These are phyloP conservation scores for Noturus placidus DNA, from an alignment of 2,113 vertebrate genomes.

Conservation along the genomic window DNA sequence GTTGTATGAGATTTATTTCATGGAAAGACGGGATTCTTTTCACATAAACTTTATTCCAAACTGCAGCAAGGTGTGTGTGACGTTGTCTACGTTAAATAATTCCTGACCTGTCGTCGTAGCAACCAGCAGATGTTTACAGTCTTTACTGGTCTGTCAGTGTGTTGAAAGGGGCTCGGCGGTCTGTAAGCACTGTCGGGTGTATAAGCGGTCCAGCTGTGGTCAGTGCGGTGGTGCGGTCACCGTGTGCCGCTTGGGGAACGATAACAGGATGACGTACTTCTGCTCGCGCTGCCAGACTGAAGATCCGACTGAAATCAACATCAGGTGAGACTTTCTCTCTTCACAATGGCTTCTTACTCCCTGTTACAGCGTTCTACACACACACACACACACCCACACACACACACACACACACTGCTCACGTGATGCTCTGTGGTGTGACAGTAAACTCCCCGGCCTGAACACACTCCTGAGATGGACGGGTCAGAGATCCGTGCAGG, in stretches of 20 bases:
- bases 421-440: not conserved
- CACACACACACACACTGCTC: not conserved
- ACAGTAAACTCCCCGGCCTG: slow-evolving; percentile 78
- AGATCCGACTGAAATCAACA: slow-evolving; percentile 70
- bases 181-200: slow-evolving; percentile 85
- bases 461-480: slow-evolving; percentile 75
- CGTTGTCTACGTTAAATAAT: not conserved
- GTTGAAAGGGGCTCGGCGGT: slow-evolving; percentile 76
- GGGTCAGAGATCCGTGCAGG: slow-evolving; percentile 51
- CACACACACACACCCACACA: not conserved
- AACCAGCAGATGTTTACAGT: not conserved
- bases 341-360: not conserved
- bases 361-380: not conserved
- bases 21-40: not conserved
- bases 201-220: slow-evolving; percentile 78
- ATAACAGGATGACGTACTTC: slow-evolving; percentile 90
- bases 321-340: slow-evolving; percentile 70
- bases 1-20: not conserved
- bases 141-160: slow-evolving; percentile 71
- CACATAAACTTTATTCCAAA: not conserved
- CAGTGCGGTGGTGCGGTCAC: slow-evolving; percentile 78
- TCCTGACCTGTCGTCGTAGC: not conserved
- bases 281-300: slow-evolving; percentile 82
- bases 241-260: slow-evolving; percentile 86
- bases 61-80: not conserved